Evolutionary conservation across 2,888 invertebrate species (phyloP).

Genomic region (Leptopilina myrica): DNA sequence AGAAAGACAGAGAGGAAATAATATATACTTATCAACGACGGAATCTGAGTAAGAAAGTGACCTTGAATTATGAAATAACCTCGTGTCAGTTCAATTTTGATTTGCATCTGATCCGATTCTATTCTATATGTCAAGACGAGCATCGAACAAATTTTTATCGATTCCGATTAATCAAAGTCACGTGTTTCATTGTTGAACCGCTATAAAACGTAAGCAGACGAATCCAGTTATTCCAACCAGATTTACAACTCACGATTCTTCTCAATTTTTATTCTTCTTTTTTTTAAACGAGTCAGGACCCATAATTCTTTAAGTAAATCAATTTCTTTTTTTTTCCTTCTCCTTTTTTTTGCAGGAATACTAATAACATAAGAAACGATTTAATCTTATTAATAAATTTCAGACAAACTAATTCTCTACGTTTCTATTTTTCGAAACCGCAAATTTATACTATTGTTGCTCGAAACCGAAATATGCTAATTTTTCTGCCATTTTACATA

Average conservation of each 20-base stretch:
- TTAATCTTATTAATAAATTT: too few relatives aligned
- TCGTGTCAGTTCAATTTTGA: slow-evolving; percentile 12
- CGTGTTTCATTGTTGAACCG: slow-evolving; percentile 37
- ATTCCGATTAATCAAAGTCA: slow-evolving; percentile 39
- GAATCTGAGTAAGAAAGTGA: slow-evolving; percentile 22
- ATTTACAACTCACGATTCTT: slow-evolving; percentile 37
- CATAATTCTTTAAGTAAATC: slow-evolving; percentile 24
- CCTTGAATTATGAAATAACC: slow-evolving; percentile 36
- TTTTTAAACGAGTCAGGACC: slow-evolving; percentile 2
- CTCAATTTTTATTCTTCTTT: neutral
- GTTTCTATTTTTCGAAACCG: too few relatives aligned
- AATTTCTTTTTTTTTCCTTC: neutral
- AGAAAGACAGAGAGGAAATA: slow-evolving; percentile 1
- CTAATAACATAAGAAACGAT: neutral
- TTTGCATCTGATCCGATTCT: neutral
- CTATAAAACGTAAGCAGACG: slow-evolving; percentile 38
- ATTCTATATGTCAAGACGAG: neutral
- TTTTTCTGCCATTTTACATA: too few relatives aligned
- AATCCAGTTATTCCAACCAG: slow-evolving; percentile 40
- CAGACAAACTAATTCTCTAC: too few relatives aligned
- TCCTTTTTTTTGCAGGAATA: neutral
- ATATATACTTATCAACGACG: neutral
- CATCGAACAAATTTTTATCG: slow-evolving; percentile 34
- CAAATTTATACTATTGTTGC: too few relatives aligned
- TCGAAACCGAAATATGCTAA: too few relatives aligned